A percentile compares a stretch with the other conserved stretches of the same genome.
These are phyloP conservation scores for Portevinia maculata DNA, from an alignment of 2,888 invertebrate genomes.

Conservation along the genomic window DNA sequence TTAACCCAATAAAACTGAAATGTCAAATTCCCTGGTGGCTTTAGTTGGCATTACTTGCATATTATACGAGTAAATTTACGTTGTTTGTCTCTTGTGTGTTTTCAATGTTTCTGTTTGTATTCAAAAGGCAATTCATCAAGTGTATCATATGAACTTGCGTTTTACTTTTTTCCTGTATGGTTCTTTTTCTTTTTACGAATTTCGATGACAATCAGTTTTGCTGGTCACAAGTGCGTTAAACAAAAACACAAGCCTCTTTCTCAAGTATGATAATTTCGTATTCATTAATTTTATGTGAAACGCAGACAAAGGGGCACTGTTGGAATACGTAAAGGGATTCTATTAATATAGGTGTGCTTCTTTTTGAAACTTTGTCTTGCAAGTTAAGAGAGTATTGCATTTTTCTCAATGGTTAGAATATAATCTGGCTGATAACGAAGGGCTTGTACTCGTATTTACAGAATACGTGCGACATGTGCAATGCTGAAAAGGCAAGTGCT, in stretches of 20 bases:
- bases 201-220: constrained; percentile 1
- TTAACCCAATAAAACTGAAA: constrained; percentile 54
- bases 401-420: no score
- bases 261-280: no score
- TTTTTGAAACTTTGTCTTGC: not conserved
- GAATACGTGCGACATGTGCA: no score
- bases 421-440: no score
- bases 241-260: not conserved
- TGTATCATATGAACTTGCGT: constrained; percentile 18
- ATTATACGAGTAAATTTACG: not conserved
- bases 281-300: not conserved
- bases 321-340: not conserved
- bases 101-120: constrained; percentile 15
- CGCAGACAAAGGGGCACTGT: constrained; percentile 7
- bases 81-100: constrained; percentile 21
- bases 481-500: no score
- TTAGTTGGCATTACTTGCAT: not conserved
- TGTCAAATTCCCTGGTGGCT: constrained; percentile 14
- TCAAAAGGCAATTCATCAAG: constrained; percentile 22
- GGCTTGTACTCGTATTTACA: no score
- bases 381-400: no score
- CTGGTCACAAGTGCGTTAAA: not conserved
- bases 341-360: not conserved
- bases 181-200: constrained; percentile 1
- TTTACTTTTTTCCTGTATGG: constrained; percentile 6